Percentiles rank a stretch among this genome's conserved stretches.
These are phyloP conservation scores for Herminia tarsipennalis DNA, from an alignment of 2,888 invertebrate species.

Conservation along the genomic window DNA sequence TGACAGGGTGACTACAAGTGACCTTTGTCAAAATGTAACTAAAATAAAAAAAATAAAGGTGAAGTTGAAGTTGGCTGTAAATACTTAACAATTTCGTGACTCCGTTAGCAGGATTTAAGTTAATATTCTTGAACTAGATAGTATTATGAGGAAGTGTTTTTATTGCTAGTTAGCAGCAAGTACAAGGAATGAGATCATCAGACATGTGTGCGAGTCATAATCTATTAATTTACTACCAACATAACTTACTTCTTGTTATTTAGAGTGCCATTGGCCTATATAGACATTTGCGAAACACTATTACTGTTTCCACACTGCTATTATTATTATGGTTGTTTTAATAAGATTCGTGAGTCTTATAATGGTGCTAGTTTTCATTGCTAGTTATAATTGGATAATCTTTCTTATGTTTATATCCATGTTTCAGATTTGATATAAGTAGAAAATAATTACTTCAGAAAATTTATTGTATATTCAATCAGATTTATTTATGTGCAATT, in stretches of 20 bases:
- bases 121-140: conserved; percentile 36
- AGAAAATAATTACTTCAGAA: no score
- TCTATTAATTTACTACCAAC: conserved; percentile 61
- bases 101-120: conserved; percentile 31
- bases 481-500: no score
- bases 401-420: no score
- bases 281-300: conserved; percentile 37
- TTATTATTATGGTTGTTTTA: conserved; percentile 4
- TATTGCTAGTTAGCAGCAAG: conserved; percentile 37
- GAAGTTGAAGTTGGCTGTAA: background rate
- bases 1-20: no score
- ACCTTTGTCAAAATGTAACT: no score
- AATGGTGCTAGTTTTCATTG: no score
- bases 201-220: conserved; percentile 61
- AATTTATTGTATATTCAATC: no score
- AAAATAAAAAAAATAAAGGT: no score
- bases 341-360: background rate
- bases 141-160: conserved; percentile 51
- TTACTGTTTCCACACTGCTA: conserved; percentile 27
- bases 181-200: conserved; percentile 63
- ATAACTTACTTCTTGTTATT: conserved; percentile 54
- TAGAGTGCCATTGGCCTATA: conserved; percentile 72
- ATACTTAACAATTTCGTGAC: conserved; percentile 14
- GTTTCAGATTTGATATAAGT: no score
- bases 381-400: no score